These are phyloP conservation scores for Aythya baeri DNA, from an alignment of 2,113 vertebrate species.

Conservation along the genomic window DNA sequence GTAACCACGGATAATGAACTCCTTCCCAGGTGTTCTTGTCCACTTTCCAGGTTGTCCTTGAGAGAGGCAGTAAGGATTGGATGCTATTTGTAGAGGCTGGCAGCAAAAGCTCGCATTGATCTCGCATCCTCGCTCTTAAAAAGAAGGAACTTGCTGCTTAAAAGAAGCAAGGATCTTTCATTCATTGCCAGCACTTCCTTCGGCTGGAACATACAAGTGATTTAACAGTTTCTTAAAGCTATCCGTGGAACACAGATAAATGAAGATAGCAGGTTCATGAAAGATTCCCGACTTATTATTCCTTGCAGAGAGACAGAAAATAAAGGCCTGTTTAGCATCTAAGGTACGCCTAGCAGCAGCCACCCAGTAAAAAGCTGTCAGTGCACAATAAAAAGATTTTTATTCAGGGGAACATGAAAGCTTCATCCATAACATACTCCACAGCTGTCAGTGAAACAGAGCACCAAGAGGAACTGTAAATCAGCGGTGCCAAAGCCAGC, in stretches of 20 bases:
- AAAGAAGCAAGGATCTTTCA: background rate
- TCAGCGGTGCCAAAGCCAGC: background rate
- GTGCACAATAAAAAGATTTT: background rate
- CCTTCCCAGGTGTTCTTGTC: background rate
- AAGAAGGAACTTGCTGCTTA: background rate
- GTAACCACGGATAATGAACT: background rate
- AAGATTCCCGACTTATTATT: background rate
- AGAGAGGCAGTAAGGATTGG: accelerated
- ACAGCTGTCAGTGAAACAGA: background rate
- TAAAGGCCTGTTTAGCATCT: background rate
- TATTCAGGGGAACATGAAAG: background rate
- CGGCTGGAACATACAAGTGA: background rate
- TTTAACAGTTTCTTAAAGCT: background rate
- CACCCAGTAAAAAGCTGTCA: background rate
- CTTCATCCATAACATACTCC: background rate
- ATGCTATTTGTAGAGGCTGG: background rate
- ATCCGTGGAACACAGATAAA: background rate
- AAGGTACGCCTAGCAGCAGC: background rate
- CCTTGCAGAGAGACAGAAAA: background rate
- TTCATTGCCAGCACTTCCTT: background rate
- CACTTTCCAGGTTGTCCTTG: background rate
- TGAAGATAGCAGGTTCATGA: background rate
- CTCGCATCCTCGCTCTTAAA: background rate
- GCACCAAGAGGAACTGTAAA: background rate
- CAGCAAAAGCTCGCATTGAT: background rate